These are phyloP conservation scores for Uropetala carovei DNA, from an alignment of 2,888 invertebrate species.

Conservation along the genomic window DNA sequence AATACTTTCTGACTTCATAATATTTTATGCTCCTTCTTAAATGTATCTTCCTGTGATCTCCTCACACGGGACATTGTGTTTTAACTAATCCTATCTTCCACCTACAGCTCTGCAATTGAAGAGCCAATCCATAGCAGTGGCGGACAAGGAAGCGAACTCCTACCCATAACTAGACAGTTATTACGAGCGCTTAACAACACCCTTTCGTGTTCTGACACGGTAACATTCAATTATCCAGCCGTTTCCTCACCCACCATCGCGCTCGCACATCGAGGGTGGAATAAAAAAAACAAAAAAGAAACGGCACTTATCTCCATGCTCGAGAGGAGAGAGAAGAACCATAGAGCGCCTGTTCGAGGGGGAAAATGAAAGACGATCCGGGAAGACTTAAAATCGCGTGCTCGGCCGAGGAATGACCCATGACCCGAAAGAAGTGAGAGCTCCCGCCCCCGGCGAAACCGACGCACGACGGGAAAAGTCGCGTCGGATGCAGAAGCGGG, in stretches of 20 bases:
- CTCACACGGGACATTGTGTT: too few species aligned
- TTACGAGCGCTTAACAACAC: too few species aligned
- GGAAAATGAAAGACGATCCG: background rate
- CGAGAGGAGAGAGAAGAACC: background rate
- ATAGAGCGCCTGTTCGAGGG: background rate
- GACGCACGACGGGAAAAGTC: conserved; percentile 21
- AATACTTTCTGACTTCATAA: too few species aligned
- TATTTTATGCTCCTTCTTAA: too few species aligned
- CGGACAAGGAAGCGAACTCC: too few species aligned
- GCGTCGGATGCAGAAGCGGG: background rate
- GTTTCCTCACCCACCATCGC: background rate
- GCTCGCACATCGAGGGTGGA: background rate
- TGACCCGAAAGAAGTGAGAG: conserved; percentile 47
- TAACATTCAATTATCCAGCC: background rate
- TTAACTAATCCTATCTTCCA: too few species aligned
- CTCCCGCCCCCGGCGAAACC: conserved; percentile 3
- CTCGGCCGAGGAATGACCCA: background rate
- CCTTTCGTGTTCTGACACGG: too few species aligned
- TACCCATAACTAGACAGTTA: too few species aligned
- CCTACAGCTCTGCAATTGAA: too few species aligned
- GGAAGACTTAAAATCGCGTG: background rate
- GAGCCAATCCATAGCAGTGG: too few species aligned
- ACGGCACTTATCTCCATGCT: background rate
- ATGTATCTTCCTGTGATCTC: too few species aligned
- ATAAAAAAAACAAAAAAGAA: background rate